A percentile compares a stretch with the other conserved stretches of the same genome.
These are phyloP conservation scores for Oscarella lobularis DNA, from an alignment of 37 sponge, comb jelly and placozoan species.

Conservation along the genomic window DNA sequence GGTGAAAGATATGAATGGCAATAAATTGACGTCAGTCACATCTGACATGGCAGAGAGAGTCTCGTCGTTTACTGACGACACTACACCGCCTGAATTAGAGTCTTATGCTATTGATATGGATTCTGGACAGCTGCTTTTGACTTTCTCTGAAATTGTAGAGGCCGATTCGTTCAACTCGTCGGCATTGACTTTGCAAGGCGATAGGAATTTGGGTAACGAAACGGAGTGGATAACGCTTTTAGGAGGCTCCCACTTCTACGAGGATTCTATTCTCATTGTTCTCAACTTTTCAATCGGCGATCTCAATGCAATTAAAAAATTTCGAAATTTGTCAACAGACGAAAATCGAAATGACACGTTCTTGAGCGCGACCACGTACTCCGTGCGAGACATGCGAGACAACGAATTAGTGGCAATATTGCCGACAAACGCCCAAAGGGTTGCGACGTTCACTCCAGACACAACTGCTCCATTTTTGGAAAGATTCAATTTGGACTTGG, in stretches of 20 bases:
- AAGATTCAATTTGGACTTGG: slow-evolving; percentile 48
- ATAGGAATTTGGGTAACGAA: not conserved
- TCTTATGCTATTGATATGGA: not conserved
- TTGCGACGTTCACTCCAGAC: slow-evolving; percentile 14
- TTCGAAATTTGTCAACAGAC: slow-evolving; percentile 27
- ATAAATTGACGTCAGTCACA: slow-evolving; percentile 23
- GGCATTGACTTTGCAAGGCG: not conserved
- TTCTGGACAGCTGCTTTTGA: not conserved
- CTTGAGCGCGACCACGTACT: slow-evolving; percentile 15
- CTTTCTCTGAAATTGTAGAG: slow-evolving; percentile 25
- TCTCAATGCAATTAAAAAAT: slow-evolving; percentile 53
- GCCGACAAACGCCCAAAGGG: not conserved
- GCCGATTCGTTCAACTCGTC: slow-evolving; percentile 10
- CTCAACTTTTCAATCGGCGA: slow-evolving; percentile 44
- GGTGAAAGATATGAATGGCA: slow-evolving; percentile 52
- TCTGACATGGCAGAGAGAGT: slow-evolving; percentile 17
- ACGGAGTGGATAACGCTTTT: slow-evolving; percentile 9
- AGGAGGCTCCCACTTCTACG: slow-evolving; percentile 15
- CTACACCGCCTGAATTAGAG: not conserved
- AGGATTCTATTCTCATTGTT: slow-evolving; percentile 48
- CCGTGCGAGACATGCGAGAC: not conserved
- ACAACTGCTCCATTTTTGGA: slow-evolving; percentile 39
- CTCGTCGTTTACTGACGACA: slow-evolving; percentile 13
- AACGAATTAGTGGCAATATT: not conserved
- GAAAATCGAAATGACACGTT: slow-evolving; percentile 17